Conservation (phyloP, 2,113 vertebrate species). For the Ahaetulla prasina region DNA sequence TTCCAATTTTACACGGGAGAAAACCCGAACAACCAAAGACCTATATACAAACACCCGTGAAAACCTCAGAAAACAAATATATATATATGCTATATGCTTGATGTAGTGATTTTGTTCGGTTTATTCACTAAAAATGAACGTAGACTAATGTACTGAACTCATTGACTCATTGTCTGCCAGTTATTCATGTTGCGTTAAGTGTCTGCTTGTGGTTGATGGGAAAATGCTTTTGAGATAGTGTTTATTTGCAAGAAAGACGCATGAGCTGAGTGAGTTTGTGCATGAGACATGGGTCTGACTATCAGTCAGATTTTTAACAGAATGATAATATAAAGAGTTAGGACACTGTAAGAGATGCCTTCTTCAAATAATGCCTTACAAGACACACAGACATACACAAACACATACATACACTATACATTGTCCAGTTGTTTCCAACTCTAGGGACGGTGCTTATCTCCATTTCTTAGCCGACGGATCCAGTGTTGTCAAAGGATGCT, state of each 20-base stretch:
- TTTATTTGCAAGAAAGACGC: background rate
- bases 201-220: background rate
- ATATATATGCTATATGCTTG: too few relatives aligned
- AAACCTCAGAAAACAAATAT: too few relatives aligned
- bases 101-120: background rate
- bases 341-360: background rate
- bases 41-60: too few relatives aligned
- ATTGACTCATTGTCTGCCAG: background rate
- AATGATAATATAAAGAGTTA: background rate
- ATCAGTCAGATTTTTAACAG: background rate
- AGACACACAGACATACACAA: background rate
- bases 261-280: background rate
- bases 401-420: too few relatives aligned
- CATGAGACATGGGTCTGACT: background rate
- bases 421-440: too few relatives aligned
- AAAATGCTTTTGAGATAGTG: background rate
- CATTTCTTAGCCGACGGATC: too few relatives aligned
- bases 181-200: background rate
- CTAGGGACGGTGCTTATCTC: too few relatives aligned
- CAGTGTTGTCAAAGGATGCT: too few relatives aligned
- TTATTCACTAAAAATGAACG: background rate
- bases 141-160: rapidly evolving
- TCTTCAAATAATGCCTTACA: background rate
- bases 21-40: too few relatives aligned
- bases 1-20: too few relatives aligned